phyloP scores from a whole-genome alignment of 2,797 vertebrate genomes.

The Bradypodion ventrale region DNA sequence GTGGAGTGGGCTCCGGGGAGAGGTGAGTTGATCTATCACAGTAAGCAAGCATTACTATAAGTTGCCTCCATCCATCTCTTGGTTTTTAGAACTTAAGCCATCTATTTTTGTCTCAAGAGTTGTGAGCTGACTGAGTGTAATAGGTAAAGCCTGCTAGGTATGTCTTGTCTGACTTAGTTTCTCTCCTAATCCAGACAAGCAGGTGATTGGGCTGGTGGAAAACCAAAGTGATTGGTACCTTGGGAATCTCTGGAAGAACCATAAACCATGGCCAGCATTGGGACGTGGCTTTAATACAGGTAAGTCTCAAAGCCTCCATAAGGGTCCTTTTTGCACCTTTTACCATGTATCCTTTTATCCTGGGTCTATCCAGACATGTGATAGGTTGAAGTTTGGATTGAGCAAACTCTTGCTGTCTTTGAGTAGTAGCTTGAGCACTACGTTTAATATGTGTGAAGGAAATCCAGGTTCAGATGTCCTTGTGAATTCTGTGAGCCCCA shows the following conservation, averaged over 20 bases:
- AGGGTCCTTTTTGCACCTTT: not conserved
- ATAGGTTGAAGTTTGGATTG: not conserved
- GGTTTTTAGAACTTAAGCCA: not conserved
- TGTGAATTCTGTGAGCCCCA: not conserved
- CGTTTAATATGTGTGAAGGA: not conserved
- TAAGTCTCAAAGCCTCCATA: slow-evolving; percentile 52
- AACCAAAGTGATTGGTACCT: slow-evolving; percentile 99
- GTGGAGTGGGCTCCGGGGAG: too few relatives aligned
- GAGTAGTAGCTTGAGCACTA: not conserved
- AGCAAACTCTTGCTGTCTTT: not conserved
- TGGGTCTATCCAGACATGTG: not conserved
- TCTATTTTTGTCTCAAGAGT: not conserved
- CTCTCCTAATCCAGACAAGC: slow-evolving; percentile 81
- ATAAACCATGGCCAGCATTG: slow-evolving; percentile 93
- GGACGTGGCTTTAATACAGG: slow-evolving; percentile 97
- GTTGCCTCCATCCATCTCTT: not conserved
- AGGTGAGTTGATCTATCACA: too few relatives aligned
- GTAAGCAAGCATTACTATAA: not conserved
- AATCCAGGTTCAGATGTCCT: not conserved
- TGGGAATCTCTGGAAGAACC: slow-evolving; percentile 97
- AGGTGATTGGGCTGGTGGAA: slow-evolving; percentile 94
- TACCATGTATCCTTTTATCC: too few relatives aligned
- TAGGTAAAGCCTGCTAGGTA: not conserved
- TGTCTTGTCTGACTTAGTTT: not conserved
- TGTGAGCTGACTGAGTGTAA: not conserved